phyloP scores from a whole-genome alignment of 2,113 vertebrate species.

The Fregetta grallaria region DNA sequence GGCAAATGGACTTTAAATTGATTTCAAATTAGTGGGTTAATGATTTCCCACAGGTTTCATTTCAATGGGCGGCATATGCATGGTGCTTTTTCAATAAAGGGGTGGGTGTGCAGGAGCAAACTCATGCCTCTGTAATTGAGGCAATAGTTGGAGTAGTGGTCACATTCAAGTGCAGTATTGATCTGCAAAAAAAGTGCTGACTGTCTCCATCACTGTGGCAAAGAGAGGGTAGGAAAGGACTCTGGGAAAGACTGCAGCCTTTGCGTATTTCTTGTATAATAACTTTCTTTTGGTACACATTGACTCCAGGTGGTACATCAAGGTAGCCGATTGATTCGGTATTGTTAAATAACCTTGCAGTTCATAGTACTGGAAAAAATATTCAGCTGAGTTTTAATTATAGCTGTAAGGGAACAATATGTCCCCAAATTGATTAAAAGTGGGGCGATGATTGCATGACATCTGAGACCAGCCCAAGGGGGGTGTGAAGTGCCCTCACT shows the following conservation, averaged over 20 bases:
- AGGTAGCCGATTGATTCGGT: neutral
- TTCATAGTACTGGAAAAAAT: neutral
- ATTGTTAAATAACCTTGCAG: neutral
- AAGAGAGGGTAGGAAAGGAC: neutral
- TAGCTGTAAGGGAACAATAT: neutral
- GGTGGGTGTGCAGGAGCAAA: constrained; percentile 28
- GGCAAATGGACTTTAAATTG: constrained; percentile 78
- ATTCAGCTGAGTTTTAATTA: neutral
- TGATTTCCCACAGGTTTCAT: constrained; percentile 64
- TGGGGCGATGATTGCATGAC: neutral
- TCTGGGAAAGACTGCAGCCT: neutral
- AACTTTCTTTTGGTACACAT: neutral
- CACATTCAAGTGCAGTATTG: constrained; percentile 57
- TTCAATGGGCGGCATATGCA: neutral
- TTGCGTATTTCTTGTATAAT: neutral
- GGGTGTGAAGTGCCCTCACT: no score
- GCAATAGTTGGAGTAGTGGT: constrained; percentile 61
- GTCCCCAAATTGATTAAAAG: neutral
- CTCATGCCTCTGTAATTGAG: constrained; percentile 52
- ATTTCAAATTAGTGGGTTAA: constrained; percentile 78
- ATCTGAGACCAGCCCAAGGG: neutral
- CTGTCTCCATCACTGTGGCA: neutral
- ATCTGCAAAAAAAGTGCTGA: constrained; percentile 64
- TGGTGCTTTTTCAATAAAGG: neutral
- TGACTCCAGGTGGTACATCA: neutral